These are phyloP conservation scores for Enteromius paludinosus DNA, from an alignment of 2,797 vertebrate species.

Conservation along the genomic window DNA sequence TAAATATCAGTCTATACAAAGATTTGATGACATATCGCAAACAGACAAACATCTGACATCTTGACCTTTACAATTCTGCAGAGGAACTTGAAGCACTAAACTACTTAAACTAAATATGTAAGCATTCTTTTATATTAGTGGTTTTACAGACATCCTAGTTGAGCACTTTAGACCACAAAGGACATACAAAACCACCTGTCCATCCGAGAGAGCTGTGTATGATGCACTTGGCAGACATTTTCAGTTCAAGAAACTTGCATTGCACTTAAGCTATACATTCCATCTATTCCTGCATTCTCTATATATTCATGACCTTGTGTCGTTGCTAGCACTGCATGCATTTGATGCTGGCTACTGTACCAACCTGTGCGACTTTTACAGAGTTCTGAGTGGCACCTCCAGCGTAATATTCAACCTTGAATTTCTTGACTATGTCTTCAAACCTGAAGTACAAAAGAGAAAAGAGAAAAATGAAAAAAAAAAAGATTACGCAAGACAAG, in stretches of 20 bases:
- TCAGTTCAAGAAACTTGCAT: not conserved
- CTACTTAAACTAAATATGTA: not conserved
- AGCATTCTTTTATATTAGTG: not conserved
- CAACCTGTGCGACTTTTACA: slow-evolving; percentile 97
- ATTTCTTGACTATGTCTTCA: slow-evolving; percentile 95
- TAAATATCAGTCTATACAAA: not conserved
- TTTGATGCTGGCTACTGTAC: slow-evolving; percentile 60
- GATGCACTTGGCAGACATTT: not conserved
- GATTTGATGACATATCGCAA: not conserved
- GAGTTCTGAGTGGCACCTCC: slow-evolving; percentile 98
- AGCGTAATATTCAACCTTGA: slow-evolving; percentile 95
- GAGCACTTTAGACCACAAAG: slow-evolving; percentile 8
- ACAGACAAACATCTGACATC: not conserved
- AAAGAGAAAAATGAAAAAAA: not conserved
- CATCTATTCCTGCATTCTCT: not conserved
- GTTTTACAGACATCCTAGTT: slow-evolving; percentile 8
- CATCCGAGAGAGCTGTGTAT: not conserved
- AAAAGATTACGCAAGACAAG: not conserved
- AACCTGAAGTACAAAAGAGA: slow-evolving; percentile 80
- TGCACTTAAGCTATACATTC: not conserved
- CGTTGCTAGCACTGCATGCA: slow-evolving; percentile 7
- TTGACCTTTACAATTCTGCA: not conserved
- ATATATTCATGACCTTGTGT: not conserved
- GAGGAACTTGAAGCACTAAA: not conserved
- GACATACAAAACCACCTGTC: not conserved